These are phyloP conservation scores for Hafferia zeledoni DNA, from an alignment of 2,797 vertebrate species.

Conservation along the genomic window DNA sequence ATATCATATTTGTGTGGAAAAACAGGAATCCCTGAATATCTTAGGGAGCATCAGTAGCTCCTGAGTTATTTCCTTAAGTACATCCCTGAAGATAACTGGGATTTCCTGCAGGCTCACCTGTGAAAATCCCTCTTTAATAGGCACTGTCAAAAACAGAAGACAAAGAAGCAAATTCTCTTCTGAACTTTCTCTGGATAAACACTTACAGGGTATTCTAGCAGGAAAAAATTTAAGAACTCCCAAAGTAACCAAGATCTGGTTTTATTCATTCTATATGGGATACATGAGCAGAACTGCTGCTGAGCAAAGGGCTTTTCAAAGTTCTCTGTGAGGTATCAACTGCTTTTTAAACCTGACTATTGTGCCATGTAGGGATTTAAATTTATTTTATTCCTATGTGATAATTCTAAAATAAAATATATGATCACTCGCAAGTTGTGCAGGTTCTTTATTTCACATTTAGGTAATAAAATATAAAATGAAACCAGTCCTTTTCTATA, in stretches of 20 bases:
- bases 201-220: background rate
- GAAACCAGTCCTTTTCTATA: constrained; percentile 15
- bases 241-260: background rate
- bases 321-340: background rate
- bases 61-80: background rate
- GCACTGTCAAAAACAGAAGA: background rate
- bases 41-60: background rate
- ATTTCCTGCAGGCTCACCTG: background rate
- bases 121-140: background rate
- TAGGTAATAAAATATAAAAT: background rate
- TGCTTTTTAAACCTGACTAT: background rate
- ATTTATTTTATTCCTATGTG: constrained; percentile 37
- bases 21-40: rapidly evolving
- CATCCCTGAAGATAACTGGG: background rate
- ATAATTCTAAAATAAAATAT: constrained; percentile 35
- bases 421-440: background rate
- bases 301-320: constrained; percentile 39
- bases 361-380: constrained; percentile 26
- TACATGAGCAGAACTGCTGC: constrained; percentile 32
- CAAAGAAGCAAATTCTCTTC: background rate
- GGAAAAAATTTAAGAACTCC: constrained; percentile 15
- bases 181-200: background rate
- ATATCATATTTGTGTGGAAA: background rate
- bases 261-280: constrained; percentile 14
- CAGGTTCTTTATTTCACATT: background rate